A percentile compares a stretch with the other conserved stretches of the same genome.
phyloP scores from a whole-genome alignment of 2,888 invertebrate species.

The Callyntrura sp. region DNA sequence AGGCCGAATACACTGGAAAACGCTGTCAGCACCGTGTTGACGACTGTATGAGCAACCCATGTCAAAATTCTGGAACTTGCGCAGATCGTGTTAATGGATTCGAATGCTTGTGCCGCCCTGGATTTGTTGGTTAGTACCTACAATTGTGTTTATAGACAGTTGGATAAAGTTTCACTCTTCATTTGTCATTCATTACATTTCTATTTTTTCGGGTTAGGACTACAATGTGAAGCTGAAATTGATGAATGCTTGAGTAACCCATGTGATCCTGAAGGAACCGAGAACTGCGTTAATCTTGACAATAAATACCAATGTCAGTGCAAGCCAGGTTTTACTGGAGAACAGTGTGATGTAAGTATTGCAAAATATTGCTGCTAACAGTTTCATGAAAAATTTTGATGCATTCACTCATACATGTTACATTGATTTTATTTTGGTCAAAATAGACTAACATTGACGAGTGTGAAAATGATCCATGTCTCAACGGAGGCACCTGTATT shows the following conservation, averaged over 20 bases:
- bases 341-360: constrained; percentile 90
- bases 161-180: too few relatives aligned
- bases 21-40: constrained; percentile 97
- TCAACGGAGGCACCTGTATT: constrained; percentile 95
- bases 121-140: constrained; percentile 89
- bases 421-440: constrained; percentile 28
- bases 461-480: constrained; percentile 93
- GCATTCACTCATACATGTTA: neutral
- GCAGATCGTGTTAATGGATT: constrained; percentile 95
- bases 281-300: constrained; percentile 94
- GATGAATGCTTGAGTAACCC: constrained; percentile 97
- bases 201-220: constrained; percentile 86
- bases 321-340: constrained; percentile 94
- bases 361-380: too few relatives aligned
- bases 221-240: constrained; percentile 97
- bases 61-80: constrained; percentile 96
- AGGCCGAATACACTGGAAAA: constrained; percentile 97
- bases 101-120: constrained; percentile 96
- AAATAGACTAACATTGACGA: constrained; percentile 92
- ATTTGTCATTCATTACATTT: too few relatives aligned
- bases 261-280: constrained; percentile 95
- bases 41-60: constrained; percentile 95
- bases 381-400: too few relatives aligned
- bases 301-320: constrained; percentile 96
- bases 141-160: neutral